Conservation (phyloP, 2,888 invertebrate species). For the Xanthorhoe spadicearia region DNA sequence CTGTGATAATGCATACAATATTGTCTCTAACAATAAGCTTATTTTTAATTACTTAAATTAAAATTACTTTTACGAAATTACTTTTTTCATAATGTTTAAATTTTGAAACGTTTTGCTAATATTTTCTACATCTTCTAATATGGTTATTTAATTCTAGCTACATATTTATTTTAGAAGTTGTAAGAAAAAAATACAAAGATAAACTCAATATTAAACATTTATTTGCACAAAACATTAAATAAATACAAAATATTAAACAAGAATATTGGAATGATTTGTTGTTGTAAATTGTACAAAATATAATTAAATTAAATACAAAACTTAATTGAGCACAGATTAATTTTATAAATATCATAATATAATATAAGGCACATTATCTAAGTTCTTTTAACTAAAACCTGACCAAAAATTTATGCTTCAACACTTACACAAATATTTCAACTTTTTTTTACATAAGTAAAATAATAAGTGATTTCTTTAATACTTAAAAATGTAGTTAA, state of each 20-base stretch:
- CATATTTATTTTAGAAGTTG: constrained; percentile 9
- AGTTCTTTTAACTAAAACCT: too few species aligned
- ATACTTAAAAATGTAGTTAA: too few species aligned
- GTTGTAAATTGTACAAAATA: constrained; percentile 15
- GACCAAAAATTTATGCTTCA: too few species aligned
- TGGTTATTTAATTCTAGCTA: constrained; percentile 4
- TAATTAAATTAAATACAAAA: neutral
- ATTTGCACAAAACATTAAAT: neutral
- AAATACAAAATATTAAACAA: neutral
- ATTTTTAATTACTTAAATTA: too few species aligned
- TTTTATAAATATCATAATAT: neutral
- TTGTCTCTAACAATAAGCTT: too few species aligned
- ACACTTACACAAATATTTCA: too few species aligned
- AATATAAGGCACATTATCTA: neutral
- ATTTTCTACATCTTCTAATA: neutral
- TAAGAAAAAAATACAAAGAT: constrained; percentile 11
- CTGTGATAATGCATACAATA: too few species aligned
- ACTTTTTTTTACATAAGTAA: neutral
- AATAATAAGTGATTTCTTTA: too few species aligned
- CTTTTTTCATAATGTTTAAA: too few species aligned
- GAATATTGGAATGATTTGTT: constrained; percentile 10
- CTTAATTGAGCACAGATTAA: constrained; percentile 11
- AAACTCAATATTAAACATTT: constrained; percentile 6
- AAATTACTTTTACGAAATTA: too few species aligned
- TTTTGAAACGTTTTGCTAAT: too few species aligned